A percentile compares a stretch with the other conserved stretches of the same genome.
phyloP scores from a whole-genome alignment of 2,888 invertebrate species.

The Alitta virens region DNA sequence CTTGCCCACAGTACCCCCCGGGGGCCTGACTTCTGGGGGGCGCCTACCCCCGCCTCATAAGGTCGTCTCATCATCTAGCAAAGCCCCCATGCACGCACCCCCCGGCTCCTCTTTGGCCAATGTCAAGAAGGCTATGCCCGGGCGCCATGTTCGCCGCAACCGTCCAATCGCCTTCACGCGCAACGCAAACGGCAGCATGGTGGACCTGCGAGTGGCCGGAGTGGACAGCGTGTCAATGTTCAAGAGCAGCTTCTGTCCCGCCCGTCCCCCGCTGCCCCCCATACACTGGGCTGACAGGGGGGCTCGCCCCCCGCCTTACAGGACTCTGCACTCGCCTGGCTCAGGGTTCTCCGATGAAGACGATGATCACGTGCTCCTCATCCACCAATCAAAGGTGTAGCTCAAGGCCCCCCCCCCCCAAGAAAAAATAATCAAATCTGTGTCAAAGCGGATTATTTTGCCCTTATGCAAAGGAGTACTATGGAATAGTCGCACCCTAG shows the following conservation, averaged over 20 bases:
- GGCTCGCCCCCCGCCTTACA: conserved; percentile 6
- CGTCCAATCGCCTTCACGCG: conserved; percentile 13
- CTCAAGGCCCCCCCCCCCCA: too few relatives aligned
- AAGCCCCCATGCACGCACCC: neutral
- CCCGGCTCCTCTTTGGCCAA: neutral
- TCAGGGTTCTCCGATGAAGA: conserved; percentile 13
- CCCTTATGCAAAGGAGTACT: too few relatives aligned
- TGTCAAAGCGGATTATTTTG: too few relatives aligned
- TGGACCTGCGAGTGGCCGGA: conserved; percentile 13
- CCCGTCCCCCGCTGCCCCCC: neutral
- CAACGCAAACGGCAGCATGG: conserved; percentile 19
- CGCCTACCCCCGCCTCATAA: neutral
- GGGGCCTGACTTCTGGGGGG: too few relatives aligned
- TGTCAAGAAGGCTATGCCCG: neutral
- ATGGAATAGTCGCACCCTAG: too few relatives aligned
- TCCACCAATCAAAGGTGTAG: conserved; percentile 13
- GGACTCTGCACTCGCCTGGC: conserved; percentile 9
- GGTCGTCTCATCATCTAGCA: neutral
- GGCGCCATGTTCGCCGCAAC: neutral
- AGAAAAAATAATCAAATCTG: too few relatives aligned
- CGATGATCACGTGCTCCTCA: conserved; percentile 16
- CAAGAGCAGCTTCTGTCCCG: conserved; percentile 10
- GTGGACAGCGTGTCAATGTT: conserved; percentile 14
- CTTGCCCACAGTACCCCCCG: too few relatives aligned
- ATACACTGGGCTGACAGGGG: neutral